phyloP scores from a whole-genome alignment of 2,113 vertebrate species.

The Burhinus bistriatus region DNA sequence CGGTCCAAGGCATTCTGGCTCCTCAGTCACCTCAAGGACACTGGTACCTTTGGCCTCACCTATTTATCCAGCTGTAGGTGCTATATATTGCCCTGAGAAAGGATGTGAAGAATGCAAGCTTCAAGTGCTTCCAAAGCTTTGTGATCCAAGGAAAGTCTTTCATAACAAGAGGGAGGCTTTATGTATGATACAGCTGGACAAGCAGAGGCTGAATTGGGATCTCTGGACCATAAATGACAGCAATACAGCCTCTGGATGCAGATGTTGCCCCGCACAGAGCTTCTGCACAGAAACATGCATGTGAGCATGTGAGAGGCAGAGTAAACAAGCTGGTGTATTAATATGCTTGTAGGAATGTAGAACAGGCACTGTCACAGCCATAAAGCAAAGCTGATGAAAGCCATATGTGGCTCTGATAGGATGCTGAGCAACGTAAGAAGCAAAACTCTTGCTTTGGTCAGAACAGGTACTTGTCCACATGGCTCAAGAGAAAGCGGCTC shows the following conservation, averaged over 20 bases:
- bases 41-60: neutral
- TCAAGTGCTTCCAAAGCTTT: neutral
- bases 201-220: neutral
- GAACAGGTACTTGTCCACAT: neutral
- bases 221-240: neutral
- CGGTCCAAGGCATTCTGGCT: no score
- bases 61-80: neutral
- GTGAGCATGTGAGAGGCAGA: neutral
- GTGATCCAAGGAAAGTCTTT: neutral
- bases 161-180: neutral
- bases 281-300: neutral
- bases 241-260: neutral
- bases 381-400: neutral
- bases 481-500: neutral
- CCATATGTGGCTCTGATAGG: neutral
- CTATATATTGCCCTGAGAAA: neutral
- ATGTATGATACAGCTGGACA: neutral
- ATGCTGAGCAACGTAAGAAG: neutral
- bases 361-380: rapidly evolving
- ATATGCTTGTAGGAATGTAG: neutral
- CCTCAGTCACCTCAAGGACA: neutral
- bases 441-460: neutral
- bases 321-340: neutral
- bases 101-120: neutral
- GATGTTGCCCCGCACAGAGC: rapidly evolving